A percentile compares a stretch with the other conserved stretches of the same genome.
Evolutionary conservation across 2,797 vertebrate species (phyloP).

Genomic region (Rachycentron canadum): DNA sequence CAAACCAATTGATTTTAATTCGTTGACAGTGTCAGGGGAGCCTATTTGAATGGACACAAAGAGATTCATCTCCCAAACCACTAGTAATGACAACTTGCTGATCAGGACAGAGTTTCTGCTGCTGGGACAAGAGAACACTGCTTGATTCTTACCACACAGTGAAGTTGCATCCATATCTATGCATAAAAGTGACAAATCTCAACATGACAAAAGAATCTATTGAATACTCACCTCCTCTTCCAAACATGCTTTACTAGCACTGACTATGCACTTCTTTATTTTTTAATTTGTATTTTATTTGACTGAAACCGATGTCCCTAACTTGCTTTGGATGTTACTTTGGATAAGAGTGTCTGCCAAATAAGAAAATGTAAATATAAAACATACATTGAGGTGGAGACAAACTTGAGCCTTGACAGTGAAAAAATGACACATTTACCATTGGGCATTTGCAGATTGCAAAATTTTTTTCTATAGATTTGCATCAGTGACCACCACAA

Average conservation of each 20-base stretch:
- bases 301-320: no score
- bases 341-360: no score
- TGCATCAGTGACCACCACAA: slow-evolving; percentile 1
- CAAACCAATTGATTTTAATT: slow-evolving; percentile 86
- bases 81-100: slow-evolving; percentile 61
- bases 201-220: no score
- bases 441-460: background rate
- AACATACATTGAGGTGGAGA: background rate
- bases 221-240: no score
- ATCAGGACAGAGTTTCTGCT: slow-evolving; percentile 32
- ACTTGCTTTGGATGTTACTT: no score
- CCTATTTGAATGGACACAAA: slow-evolving; percentile 69
- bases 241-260: no score
- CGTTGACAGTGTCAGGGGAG: slow-evolving; percentile 71
- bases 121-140: slow-evolving; percentile 1
- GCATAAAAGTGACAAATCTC: background rate
- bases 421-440: background rate
- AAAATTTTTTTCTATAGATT: background rate
- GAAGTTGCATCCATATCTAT: background rate
- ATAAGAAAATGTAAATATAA: no score
- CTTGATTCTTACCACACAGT: background rate
- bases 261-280: no score
- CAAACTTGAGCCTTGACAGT: background rate
- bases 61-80: slow-evolving; percentile 72
- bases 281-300: no score